Conservation (phyloP, 2,113 vertebrate species). For the Alosa alosa region DNA sequence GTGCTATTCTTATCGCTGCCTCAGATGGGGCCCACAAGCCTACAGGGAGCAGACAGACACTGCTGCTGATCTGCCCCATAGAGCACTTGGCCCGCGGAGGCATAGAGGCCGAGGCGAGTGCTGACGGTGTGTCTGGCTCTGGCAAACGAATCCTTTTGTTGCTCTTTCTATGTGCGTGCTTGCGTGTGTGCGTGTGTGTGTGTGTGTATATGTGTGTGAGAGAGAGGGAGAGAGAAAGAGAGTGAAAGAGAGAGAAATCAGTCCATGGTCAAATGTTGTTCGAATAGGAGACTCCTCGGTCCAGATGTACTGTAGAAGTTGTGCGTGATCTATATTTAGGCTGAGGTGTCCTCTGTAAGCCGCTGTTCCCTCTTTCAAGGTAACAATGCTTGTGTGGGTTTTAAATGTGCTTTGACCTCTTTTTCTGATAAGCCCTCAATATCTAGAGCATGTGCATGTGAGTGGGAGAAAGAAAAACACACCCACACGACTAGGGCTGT, state of each 20-base stretch:
- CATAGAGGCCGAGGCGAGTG: too few species aligned
- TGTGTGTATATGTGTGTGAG: background rate
- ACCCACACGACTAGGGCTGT: background rate
- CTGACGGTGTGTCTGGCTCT: too few species aligned
- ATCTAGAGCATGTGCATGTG: background rate
- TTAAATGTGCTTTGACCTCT: slow-evolving; percentile 2
- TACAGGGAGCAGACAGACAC: too few species aligned
- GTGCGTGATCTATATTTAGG: background rate
- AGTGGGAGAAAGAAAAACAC: background rate
- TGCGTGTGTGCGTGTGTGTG: background rate
- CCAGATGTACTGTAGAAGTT: background rate
- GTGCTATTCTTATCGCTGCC: too few species aligned
- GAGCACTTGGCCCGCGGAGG: too few species aligned
- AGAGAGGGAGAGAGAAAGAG: too few species aligned
- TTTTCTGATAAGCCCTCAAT: background rate
- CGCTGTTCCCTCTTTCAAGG: background rate
- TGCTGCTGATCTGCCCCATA: too few species aligned
- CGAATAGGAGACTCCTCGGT: background rate
- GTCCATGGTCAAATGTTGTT: background rate
- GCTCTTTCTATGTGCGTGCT: too few species aligned
- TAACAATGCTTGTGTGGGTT: background rate
- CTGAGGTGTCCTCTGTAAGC: background rate
- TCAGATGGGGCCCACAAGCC: too few species aligned
- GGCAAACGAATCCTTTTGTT: too few species aligned
- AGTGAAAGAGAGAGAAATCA: background rate